These are phyloP conservation scores for Mythimna loreyi DNA, from an alignment of 2,888 invertebrate species.

Conservation along the genomic window DNA sequence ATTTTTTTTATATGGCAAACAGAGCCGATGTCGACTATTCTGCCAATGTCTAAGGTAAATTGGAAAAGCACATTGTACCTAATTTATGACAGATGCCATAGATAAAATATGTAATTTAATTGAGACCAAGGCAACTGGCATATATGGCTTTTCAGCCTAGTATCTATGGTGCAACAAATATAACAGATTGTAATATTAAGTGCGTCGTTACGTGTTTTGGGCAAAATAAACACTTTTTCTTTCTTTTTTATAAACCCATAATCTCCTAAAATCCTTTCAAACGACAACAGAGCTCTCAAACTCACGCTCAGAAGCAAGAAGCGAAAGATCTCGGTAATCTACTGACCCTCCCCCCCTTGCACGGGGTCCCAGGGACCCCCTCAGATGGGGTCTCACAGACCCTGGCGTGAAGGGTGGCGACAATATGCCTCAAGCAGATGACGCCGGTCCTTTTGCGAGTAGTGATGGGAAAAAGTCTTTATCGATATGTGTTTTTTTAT, in stretches of 20 bases:
- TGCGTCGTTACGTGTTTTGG: too few species aligned
- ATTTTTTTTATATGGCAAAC: too few species aligned
- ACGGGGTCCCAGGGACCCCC: not conserved
- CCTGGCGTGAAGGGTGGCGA: conserved; percentile 72
- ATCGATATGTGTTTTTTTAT: not conserved
- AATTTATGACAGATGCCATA: too few species aligned
- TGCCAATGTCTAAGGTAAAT: too few species aligned
- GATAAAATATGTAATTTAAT: too few species aligned
- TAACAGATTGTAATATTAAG: too few species aligned
- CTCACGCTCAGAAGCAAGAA: conserved; percentile 32
- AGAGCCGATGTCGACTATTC: too few species aligned
- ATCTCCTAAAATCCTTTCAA: conserved; percentile 8
- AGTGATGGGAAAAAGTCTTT: conserved; percentile 55
- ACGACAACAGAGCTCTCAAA: conserved; percentile 38
- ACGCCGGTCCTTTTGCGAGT: conserved; percentile 75
- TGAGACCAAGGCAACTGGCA: too few species aligned
- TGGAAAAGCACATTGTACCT: too few species aligned
- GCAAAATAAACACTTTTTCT: too few species aligned
- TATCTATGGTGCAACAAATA: too few species aligned
- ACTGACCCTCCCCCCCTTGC: conserved; percentile 49
- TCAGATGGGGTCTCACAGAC: conserved; percentile 35
- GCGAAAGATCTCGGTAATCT: conserved; percentile 60
- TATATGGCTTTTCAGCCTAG: too few species aligned
- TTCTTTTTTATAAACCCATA: not conserved
- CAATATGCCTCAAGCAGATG: conserved; percentile 86